Base-by-base conservation (phyloP, 2,888 invertebrate species). In the Galerucella nymphaeae region DNA sequence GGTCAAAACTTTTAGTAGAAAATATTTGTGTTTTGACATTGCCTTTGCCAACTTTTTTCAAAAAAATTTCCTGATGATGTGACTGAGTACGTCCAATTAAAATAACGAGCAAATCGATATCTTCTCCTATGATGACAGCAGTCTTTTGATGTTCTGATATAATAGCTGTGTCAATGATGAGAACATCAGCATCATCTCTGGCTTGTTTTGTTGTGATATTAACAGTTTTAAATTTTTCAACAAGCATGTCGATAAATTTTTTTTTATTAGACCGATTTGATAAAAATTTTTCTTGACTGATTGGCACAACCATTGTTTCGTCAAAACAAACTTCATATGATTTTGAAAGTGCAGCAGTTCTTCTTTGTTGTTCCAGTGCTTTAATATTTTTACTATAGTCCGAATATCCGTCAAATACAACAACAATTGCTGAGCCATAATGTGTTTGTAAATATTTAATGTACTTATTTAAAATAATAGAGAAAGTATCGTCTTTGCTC, bases 61-160 rank as follows among this genome's bases (percentile, higher is more conserved):
- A 82, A 68, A 80, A 83, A 81, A 82, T 78, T 81, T 81, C 77
- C 74, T 79, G 74, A 74, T 78, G 62, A 72, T 78, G 72, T 70
- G 71, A 80, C 66, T 73, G 80, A 75, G 83, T 83, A 77, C 83
- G 82, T 76, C 80, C 83, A 80, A 83, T 84, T 80, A 84, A 81
- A 82, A 84, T 79, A 72, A 84, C 82, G 55, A 84, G 79, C 75
- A 84, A 80, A 83, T 85, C 82, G 50, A 83, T 82, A 80, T 85
- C 84, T 83, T 84, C 79, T 81, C 82, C 82, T 79, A 84, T 80
- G 73, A 84, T 82, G 77, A 82, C 81, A 45, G 76, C 70, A 75
- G 79, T 81, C 18, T 63, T 62, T 71, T 65, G 18, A 42, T 71
- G 73, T 75, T 78, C 66, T 62, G 80, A 80, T 81, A 71, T 83